Conservation (phyloP, 37 sponge, comb jelly and placozoan genomes). For the Axinella damicornis region DNA sequence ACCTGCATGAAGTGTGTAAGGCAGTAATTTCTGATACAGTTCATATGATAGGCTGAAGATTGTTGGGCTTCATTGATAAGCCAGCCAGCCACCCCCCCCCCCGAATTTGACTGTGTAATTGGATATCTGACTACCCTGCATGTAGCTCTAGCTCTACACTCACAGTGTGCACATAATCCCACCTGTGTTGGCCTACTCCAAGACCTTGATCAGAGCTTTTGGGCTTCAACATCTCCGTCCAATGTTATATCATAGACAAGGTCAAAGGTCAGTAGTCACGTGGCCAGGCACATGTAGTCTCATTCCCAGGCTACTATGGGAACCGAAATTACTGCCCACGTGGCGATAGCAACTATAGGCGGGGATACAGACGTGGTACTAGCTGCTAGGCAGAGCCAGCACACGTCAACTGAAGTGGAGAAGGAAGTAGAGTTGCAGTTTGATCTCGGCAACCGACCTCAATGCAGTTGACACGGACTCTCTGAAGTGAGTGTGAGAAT, state of each 20-base stretch:
- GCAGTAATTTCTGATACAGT: too few species aligned
- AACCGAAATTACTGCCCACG: too few species aligned
- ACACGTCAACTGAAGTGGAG: constrained; percentile 64
- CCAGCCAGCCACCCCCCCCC: too few species aligned
- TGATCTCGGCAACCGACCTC: constrained; percentile 73
- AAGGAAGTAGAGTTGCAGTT: constrained; percentile 75
- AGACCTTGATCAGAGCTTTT: constrained; percentile 79
- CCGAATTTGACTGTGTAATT: too few species aligned
- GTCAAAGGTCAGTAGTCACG: constrained; percentile 11
- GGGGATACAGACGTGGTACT: constrained; percentile 67
- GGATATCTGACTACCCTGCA: too few species aligned
- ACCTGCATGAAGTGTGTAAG: too few species aligned
- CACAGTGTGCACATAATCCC: constrained; percentile 78
- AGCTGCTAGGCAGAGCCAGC: constrained; percentile 25
- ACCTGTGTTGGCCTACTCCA: constrained; percentile 88
- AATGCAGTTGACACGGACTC: constrained; percentile 45
- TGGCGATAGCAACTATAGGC: too few species aligned
- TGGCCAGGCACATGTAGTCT: constrained; percentile 18
- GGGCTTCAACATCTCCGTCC: constrained; percentile 76
- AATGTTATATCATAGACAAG: background rate
- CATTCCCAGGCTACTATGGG: background rate
- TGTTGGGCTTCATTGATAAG: too few species aligned
- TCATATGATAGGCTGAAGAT: too few species aligned
- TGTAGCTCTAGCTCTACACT: too few species aligned
- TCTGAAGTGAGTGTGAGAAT: constrained; percentile 50